Evolutionary conservation across 2,797 vertebrate genomes (phyloP).

Genomic region (Siniperca obscura): DNA sequence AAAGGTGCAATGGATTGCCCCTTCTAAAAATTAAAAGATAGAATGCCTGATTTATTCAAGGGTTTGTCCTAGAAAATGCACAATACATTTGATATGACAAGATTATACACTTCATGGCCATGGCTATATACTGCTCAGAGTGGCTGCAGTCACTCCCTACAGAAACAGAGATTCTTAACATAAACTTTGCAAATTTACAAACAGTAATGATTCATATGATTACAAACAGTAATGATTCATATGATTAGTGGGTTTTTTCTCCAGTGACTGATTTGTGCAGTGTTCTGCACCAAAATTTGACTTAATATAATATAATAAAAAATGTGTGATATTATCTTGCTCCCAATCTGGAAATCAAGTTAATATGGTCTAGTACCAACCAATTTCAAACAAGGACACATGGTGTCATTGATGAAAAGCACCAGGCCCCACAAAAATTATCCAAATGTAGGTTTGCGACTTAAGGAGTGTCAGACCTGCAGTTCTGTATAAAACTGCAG

Average conservation of each 20-base stretch:
- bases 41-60: neutral
- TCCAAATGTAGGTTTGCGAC: neutral
- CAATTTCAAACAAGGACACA: neutral
- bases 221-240: neutral
- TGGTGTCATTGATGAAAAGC: neutral
- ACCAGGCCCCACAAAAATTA: neutral
- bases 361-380: neutral
- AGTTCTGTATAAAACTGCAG: neutral
- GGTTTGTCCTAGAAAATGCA: neutral
- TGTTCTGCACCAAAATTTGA: neutral
- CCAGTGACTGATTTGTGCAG: too few relatives aligned
- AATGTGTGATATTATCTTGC: neutral
- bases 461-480: neutral
- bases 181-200: neutral
- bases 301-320: neutral
- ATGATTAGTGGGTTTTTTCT: too few relatives aligned
- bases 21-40: slow-evolving; percentile 81
- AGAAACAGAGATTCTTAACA: neutral
- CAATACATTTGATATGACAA: neutral
- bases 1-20: slow-evolving; percentile 96
- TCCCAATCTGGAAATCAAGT: neutral
- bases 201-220: neutral
- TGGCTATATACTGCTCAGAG: neutral
- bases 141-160: neutral
- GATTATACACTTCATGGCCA: neutral